Percentiles rank a stretch among this genome's conserved stretches.
phyloP scores from a whole-genome alignment of 2,797 vertebrate genomes.

The Caiman crocodilus region DNA sequence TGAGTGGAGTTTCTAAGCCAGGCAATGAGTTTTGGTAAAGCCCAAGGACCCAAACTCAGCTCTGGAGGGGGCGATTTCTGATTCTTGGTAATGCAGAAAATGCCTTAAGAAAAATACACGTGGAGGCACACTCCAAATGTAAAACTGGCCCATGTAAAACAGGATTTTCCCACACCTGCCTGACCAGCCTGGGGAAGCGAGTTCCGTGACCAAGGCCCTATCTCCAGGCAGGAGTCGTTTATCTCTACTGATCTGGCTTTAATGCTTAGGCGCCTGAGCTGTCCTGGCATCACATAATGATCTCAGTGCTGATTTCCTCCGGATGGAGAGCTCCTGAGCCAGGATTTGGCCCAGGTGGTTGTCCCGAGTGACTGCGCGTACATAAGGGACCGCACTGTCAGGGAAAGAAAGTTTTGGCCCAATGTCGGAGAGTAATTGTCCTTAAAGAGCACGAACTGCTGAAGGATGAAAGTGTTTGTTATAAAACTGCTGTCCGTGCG shows the following conservation, averaged over 20 bases:
- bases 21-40: background rate
- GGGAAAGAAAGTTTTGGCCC: background rate
- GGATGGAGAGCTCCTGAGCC: too few relatives aligned
- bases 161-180: background rate
- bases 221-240: background rate
- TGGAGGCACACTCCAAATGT: too few relatives aligned
- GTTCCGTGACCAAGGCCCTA: background rate
- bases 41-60: rapidly evolving
- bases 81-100: background rate
- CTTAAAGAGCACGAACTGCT: background rate
- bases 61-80: background rate
- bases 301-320: too few relatives aligned
- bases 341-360: too few relatives aligned
- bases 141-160: rapidly evolving
- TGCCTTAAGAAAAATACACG: background rate
- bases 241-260: background rate
- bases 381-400: background rate
- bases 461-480: background rate
- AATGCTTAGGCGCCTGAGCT: background rate
- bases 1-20: background rate
- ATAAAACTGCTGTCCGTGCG: background rate
- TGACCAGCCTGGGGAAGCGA: background rate
- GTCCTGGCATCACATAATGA: rapidly evolving
- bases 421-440: background rate
- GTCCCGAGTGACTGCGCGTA: background rate